Conservation (phyloP, 1,140 invertebrate species). For the Muscidifurax raptorellus region DNA sequence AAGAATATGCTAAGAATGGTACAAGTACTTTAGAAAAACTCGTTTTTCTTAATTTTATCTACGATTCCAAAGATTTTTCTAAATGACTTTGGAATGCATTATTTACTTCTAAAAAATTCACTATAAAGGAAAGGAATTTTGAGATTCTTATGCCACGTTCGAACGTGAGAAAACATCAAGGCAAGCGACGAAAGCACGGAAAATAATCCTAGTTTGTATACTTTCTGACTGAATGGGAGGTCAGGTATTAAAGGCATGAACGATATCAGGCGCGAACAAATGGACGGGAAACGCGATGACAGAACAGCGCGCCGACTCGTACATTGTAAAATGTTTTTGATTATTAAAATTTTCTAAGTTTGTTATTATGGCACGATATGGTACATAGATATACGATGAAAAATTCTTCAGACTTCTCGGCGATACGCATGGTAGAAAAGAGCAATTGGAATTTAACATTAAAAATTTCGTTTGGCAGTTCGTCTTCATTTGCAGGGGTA, state of each 20-base stretch:
- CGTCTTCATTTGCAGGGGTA: conserved; percentile 22
- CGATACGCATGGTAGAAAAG: conserved; percentile 27
- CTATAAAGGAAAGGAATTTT: conserved; percentile 6
- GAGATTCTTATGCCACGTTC: conserved; percentile 17
- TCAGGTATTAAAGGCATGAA: conserved; percentile 35
- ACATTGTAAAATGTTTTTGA: conserved; percentile 39
- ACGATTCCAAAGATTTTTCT: conserved; percentile 30
- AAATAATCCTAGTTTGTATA: conserved; percentile 11
- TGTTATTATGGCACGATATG: conserved; percentile 57
- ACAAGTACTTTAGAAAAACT: conserved; percentile 46
- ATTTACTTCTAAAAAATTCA: conserved; percentile 8
- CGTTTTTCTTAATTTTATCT: conserved; percentile 27
- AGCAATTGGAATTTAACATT: conserved; percentile 33
- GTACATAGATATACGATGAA: conserved; percentile 48
- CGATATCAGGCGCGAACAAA: conserved; percentile 30
- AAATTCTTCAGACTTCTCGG: conserved; percentile 45
- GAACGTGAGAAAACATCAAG: conserved; percentile 5
- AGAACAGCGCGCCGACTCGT: conserved; percentile 30
- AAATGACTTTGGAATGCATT: conserved; percentile 26
- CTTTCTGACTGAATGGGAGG: conserved; percentile 5
- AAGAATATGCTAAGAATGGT: conserved; percentile 45
- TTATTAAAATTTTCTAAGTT: conserved; percentile 51
- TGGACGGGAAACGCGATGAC: conserved; percentile 47
- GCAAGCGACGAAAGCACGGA: background rate
- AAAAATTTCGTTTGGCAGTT: conserved; percentile 49